Evolutionary conservation across 2,888 invertebrate genomes (phyloP), one percentile per base, ranked within the genome.

Genomic region (Pedicia rivosa): DNA sequence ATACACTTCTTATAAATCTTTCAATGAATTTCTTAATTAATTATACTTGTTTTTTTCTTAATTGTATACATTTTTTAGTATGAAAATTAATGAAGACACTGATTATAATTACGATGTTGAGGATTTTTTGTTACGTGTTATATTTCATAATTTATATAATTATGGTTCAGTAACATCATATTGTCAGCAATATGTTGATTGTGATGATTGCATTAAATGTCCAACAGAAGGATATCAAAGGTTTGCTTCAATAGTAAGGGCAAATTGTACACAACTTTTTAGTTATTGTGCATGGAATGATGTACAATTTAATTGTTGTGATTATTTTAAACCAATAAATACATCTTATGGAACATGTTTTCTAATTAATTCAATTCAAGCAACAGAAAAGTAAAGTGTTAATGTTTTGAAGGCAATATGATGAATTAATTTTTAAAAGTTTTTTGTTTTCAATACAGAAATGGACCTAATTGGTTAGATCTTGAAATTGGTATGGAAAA

Each of bases 281-380:
- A 46, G 40, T 5, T 58, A 62, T 36, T 76, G 77, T 40, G 56
- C 55, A 1, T 70, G 73, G 54, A 70, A 69, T 30, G 59, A 59
- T 8, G 43, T 53, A 8, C 40, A 49, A 1, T 72, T 77, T 40
- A 56, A 72, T 29, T 78, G 78, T 48, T 78, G 78, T 48, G 54
- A 67, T 31, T 68, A 70, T 48, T 78, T 78, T 44, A 51, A 62
- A 30, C 66, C 66, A 0, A 54, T 75, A 24, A 58, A 67, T 24
- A 74, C 76, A 0, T 71, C 74, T 27, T 51, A 68, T 15, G 78
- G 78, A 2, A 54, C 52, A 7, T 78, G 78, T 46, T 71, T 64
- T 42, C 62, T 70, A 15, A 54, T 75, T 3, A 76, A 75, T 47
- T 73, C 74, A 7, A 53, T 68, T 38, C 72, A 74, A 46, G 63